Evolutionary conservation across 2,888 invertebrate species (phyloP), one percentile per base, ranked within the genome.

Genomic region (Cerceris ruficornis): DNA sequence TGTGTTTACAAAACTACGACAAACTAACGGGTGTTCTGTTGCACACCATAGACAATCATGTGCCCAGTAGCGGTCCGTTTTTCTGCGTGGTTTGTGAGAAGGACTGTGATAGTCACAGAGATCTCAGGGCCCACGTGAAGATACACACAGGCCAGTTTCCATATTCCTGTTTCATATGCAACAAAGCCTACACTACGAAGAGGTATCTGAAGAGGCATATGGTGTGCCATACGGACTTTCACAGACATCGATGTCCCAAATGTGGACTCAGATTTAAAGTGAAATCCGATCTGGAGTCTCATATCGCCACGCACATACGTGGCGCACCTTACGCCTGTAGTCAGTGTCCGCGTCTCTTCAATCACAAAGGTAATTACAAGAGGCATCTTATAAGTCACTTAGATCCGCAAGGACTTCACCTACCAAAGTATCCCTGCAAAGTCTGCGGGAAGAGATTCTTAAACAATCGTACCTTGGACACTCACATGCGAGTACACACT

Each of bases 51-150:
- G 90, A 92, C 57, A 90, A 90, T 67, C 92, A 92, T 46, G 88
- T 92, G 0, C 91, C 91, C 4, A 86, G 77, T 0, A 86, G 81
- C 1, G 92, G 92, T 0, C 92, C 94, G 0, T 94, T 94, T 84
- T 94, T 93, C 28, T 94, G 94, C 68, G 94, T 94, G 41, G 93
- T 94, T 54, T 94, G 94, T 76, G 94, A 94, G 88, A 94, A 94
- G 83, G 94, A 94, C 46, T 92, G 94, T 46, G 93, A 93, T 28
- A 94, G 93, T 87, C 93, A 93, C 90, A 93, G 93, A 69, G 93
- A 94, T 0, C 84, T 94, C 7, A 93, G 94, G 77, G 91, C 93
- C 0, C 94, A 94, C 75, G 94, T 94, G 80, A 94, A 94, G 84
- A 94, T 93, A 88, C 94, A 94, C 85, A 94, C 92, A 82, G 93